Evolutionary conservation across 2,888 invertebrate species (phyloP), one percentile per base, ranked within the genome.

Genomic region (Phyllotreta cruciferae): DNA sequence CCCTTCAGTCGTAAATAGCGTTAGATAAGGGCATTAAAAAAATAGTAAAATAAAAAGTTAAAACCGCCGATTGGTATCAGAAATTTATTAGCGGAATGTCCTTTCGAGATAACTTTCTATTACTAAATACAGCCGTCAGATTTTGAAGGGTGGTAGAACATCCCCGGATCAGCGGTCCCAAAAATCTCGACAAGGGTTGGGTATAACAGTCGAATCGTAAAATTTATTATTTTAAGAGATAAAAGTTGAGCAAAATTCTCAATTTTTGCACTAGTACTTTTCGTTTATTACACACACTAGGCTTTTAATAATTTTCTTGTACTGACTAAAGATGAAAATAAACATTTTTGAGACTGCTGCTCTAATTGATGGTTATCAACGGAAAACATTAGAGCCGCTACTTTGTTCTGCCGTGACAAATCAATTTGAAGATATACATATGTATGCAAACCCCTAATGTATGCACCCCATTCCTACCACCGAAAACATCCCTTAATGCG

Each of bases 341-440:
- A 47, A 11, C 42, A 54, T 62, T 64, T 78, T 77, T 68, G 61
- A 71, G 42, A 68, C 67, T 66, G 10, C 76, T 73, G 76, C 8
- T 66, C 69, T 74, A 73, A 76, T 77, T 75, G 80, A 81, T 80
- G 77, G 73, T 81, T 81, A 81, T 81, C 81, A 75, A 71, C 68
- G 75, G 75, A 79, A 80, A 80, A 79, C 78, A 80, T 79, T 77
- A 78, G 75, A 74, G 78, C 77, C 79, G 77, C 78, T 77, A 77
- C 80, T 78, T 77, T 77, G 75, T 79, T 80, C 79, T 79, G 71
- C 79, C 79, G 81, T 81, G 81, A 82, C 81, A 82, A 82, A 82
- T 82, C 81, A 82, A 81, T 82, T 81, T 81, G 80, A 80, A 80
- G 80, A 81, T 81, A 82, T 81, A 81, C 80, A 81, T 82, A 81